Conservation (phyloP, 2,113 vertebrate species). For the Psittacula cyanocephala region DNA sequence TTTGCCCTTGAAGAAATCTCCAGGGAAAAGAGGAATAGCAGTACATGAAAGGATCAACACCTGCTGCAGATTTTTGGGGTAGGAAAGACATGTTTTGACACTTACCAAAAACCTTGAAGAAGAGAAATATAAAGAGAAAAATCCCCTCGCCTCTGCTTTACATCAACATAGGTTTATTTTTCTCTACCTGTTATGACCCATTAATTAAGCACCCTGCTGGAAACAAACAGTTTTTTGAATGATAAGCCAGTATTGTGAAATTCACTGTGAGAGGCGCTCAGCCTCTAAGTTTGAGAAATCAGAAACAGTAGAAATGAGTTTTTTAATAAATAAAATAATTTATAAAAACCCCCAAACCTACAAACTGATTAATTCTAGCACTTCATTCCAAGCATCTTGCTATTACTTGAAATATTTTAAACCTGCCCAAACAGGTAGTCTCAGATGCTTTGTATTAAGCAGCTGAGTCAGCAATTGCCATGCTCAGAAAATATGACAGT, state of each 20-base stretch:
- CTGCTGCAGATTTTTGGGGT: neutral
- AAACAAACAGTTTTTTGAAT: constrained; percentile 72
- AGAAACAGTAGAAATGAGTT: neutral
- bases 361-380: neutral
- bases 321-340: neutral
- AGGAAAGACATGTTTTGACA: neutral
- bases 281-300: neutral
- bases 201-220: constrained; percentile 84
- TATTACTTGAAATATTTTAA: neutral
- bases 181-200: constrained; percentile 62
- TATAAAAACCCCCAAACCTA: neutral
- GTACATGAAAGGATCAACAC: neutral
- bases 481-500: constrained; percentile 29
- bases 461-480: constrained; percentile 28
- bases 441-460: constrained; percentile 2
- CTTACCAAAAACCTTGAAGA: neutral
- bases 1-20: neutral
- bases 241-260: constrained; percentile 13
- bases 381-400: neutral
- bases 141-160: neutral
- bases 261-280: neutral
- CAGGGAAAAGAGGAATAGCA: neutral
- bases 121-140: neutral
- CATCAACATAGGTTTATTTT: constrained; percentile 27
- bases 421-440: neutral